These are phyloP conservation scores for Chromis chromis DNA, from an alignment of 2,797 vertebrate genomes.

Conservation along the genomic window DNA sequence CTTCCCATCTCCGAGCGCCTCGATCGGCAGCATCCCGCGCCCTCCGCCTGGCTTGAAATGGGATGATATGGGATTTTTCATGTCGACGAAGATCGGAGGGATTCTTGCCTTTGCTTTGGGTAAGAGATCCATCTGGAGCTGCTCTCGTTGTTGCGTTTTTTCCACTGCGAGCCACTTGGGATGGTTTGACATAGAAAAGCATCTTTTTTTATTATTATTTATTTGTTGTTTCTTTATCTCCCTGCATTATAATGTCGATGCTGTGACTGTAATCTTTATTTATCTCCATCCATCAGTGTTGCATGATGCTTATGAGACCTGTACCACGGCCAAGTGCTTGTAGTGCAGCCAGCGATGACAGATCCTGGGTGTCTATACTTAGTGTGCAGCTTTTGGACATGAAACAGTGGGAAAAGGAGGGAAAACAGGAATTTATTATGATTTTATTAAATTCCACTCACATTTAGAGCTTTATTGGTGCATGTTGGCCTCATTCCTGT, in stretches of 20 bases:
- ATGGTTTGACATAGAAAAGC: conserved; percentile 1
- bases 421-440: no score
- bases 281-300: conserved; percentile 43
- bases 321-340: conserved; percentile 49
- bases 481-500: no score
- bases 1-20: conserved; percentile 32
- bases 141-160: not conserved
- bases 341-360: conserved; percentile 39
- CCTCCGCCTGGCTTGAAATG: conserved; percentile 74
- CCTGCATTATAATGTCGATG: conserved; percentile 7
- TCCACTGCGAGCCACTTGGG: conserved; percentile 19
- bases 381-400: conserved; percentile 5
- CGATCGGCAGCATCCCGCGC: conserved; percentile 65
- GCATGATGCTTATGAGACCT: conserved; percentile 43
- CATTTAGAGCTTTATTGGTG: no score
- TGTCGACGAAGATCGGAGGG: conserved; percentile 77
- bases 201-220: not conserved
- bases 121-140: conserved; percentile 57
- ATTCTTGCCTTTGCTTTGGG: conserved; percentile 73
- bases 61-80: conserved; percentile 84
- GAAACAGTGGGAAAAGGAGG: not conserved
- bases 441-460: no score
- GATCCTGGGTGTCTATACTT: conserved; percentile 34
- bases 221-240: not conserved
- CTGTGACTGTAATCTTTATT: conserved; percentile 37